Evolutionary conservation across 2,113 vertebrate species (phyloP).

Genomic region (Ciconia stormi): DNA sequence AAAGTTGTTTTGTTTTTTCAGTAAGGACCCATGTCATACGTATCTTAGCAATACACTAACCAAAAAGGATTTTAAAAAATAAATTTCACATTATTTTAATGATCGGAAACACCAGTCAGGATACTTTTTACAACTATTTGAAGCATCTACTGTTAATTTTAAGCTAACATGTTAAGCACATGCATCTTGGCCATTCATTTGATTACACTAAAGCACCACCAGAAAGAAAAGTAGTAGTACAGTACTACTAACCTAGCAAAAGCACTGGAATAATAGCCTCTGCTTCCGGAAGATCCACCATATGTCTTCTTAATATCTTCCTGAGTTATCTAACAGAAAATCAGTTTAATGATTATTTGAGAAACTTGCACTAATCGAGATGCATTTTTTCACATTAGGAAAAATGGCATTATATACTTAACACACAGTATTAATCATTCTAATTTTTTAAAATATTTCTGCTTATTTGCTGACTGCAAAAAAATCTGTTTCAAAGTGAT

Average conservation of each 20-base stretch:
- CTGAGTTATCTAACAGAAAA: conserved; percentile 87
- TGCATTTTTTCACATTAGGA: neutral
- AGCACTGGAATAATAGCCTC: conserved; percentile 98
- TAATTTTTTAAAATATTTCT: neutral
- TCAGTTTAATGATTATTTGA: neutral
- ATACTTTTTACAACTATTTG: neutral
- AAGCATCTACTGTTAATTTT: neutral
- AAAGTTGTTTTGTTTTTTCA: neutral
- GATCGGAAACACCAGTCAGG: neutral
- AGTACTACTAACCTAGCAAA: conserved; percentile 89
- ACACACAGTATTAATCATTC: neutral
- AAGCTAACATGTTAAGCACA: neutral
- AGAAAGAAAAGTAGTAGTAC: neutral
- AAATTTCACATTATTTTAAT: neutral
- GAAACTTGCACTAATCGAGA: neutral
- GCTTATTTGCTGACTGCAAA: neutral
- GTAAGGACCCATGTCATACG: neutral
- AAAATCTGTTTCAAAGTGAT: neutral
- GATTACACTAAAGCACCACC: neutral
- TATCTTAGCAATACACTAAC: neutral
- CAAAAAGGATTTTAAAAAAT: neutral
- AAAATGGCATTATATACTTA: neutral
- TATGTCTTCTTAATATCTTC: conserved; percentile 99
- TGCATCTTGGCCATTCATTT: neutral
- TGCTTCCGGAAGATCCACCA: conserved; percentile 93